These are phyloP conservation scores for Rhinopomastus cyanomelas DNA, from an alignment of 2,113 vertebrate species.

Conservation along the genomic window DNA sequence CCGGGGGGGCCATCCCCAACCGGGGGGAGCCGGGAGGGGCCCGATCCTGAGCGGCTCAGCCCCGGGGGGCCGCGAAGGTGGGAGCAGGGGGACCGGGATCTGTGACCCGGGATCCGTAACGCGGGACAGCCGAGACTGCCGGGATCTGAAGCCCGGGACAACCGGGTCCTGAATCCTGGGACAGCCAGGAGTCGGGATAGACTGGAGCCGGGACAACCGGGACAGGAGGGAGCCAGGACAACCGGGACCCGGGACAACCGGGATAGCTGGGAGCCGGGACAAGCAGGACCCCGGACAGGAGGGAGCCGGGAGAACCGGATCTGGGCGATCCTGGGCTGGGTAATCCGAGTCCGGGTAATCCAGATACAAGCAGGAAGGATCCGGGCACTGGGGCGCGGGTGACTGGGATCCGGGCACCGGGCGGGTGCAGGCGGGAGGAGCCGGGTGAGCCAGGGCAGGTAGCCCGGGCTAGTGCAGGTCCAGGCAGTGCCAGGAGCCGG, in stretches of 20 bases:
- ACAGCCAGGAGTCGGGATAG: background rate
- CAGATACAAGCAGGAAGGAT: background rate
- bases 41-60: background rate
- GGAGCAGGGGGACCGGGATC: background rate
- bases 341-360: background rate
- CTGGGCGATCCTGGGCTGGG: background rate
- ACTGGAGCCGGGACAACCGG: slow-evolving; percentile 27
- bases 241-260: no score
- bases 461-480: background rate
- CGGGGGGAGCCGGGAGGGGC: background rate
- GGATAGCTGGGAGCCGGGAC: background rate
- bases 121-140: background rate
- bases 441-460: background rate
- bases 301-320: background rate
- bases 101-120: background rate
- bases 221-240: background rate
- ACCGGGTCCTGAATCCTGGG: background rate
- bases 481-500: background rate
- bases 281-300: slow-evolving; percentile 13
- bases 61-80: background rate
- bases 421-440: background rate
- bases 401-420: background rate
- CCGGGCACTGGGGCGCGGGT: background rate
- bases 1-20: background rate
- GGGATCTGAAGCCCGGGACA: no score